Conservation (phyloP, 2,888 invertebrate genomes). For the Plemyria rubiginata region DNA sequence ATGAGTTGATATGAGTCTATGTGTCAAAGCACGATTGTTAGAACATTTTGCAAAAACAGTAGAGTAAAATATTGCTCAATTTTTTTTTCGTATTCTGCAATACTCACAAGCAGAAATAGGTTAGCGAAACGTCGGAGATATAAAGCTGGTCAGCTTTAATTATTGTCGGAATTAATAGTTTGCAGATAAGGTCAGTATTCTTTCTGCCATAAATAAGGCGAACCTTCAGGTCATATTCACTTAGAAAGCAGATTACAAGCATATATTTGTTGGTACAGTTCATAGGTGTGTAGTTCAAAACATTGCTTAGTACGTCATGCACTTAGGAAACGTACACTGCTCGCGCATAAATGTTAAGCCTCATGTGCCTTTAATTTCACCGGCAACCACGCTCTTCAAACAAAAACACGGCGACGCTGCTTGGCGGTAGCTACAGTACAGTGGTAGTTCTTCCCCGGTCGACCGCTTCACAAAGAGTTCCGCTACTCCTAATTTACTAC, state of each 20-base stretch:
- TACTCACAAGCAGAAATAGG: slow-evolving; percentile 24
- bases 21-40: background rate
- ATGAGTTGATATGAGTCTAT: background rate
- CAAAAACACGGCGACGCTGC: too few species aligned
- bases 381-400: too few species aligned
- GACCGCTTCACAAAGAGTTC: too few species aligned
- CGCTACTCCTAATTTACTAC: too few species aligned
- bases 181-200: slow-evolving; percentile 72
- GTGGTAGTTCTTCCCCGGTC: too few species aligned
- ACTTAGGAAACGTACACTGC: too few species aligned
- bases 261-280: background rate
- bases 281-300: too few species aligned
- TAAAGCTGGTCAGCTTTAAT: slow-evolving; percentile 72
- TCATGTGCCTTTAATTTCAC: too few species aligned
- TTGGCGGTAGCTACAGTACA: too few species aligned
- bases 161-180: slow-evolving; percentile 76
- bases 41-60: background rate
- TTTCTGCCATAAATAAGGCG: slow-evolving; percentile 70
- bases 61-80: slow-evolving; percentile 4
- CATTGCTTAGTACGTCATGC: too few species aligned
- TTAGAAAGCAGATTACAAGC: slow-evolving; percentile 44
- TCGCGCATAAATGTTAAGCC: too few species aligned
- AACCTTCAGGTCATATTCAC: slow-evolving; percentile 31
- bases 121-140: slow-evolving; percentile 48
- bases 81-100: slow-evolving; percentile 11